Percentiles rank a stretch among this genome's conserved stretches.
These are phyloP conservation scores for Trialeurodes vaporariorum DNA, from an alignment of 1,140 invertebrate species.

Conservation along the genomic window DNA sequence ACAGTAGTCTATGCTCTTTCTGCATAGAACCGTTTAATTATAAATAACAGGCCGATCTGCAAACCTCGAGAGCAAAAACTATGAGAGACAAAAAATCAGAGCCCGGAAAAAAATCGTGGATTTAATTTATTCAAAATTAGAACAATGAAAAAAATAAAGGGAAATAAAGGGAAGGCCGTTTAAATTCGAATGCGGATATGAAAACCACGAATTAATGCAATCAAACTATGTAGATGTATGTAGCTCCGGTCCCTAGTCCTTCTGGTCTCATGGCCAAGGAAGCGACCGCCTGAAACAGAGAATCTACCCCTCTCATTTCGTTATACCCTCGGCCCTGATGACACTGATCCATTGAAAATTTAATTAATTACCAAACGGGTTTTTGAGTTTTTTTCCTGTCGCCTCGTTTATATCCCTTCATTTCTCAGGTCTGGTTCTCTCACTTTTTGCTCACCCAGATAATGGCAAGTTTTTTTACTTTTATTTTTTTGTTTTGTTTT, in stretches of 20 bases:
- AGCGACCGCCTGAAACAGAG: no score
- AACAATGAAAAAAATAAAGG: background rate
- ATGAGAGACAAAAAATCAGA: background rate
- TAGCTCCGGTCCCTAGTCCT: no score
- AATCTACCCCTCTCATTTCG: no score
- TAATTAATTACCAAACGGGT: background rate
- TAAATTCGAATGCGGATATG: background rate
- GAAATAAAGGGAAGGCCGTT: no score
- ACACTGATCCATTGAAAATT: background rate
- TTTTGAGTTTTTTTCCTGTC: background rate
- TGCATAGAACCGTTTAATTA: no score
- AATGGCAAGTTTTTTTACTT: background rate
- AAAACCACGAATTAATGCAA: background rate
- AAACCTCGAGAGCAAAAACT: no score
- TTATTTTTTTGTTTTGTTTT: background rate
- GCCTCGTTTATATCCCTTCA: no score
- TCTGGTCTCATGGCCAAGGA: no score
- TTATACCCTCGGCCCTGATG: background rate
- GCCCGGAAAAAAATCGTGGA: background rate
- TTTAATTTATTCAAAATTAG: background rate
- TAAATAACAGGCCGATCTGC: no score
- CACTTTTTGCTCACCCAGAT: background rate
- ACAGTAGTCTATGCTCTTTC: no score
- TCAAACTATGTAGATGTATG: background rate
- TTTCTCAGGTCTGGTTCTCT: background rate